phyloP scores from a whole-genome alignment of 2,797 vertebrate genomes.

The Apodemus agrarius region DNA sequence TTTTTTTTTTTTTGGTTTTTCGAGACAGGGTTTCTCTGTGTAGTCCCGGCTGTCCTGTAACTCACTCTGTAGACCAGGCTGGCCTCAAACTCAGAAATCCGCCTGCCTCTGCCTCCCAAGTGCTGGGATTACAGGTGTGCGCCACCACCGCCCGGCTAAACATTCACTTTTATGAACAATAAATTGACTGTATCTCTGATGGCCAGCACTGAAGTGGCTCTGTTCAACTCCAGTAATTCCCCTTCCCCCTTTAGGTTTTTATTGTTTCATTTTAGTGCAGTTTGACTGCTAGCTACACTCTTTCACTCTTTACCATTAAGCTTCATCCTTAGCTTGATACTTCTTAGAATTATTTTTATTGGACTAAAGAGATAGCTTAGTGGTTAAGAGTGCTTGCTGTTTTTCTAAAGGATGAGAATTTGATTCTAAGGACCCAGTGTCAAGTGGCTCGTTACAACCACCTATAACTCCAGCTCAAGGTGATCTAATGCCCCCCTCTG shows the following conservation, averaged over 20 bases:
- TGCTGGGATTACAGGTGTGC: too few species aligned
- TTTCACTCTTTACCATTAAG: neutral
- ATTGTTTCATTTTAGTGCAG: neutral
- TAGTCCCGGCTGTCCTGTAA: too few species aligned
- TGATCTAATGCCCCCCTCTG: neutral
- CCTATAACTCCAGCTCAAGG: neutral
- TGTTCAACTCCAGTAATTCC: neutral
- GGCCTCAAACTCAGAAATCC: too few species aligned
- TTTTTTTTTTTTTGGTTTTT: too few species aligned
- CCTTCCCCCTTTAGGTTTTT: neutral
- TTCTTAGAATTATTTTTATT: neutral
- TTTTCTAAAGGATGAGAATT: neutral
- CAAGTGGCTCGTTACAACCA: neutral
- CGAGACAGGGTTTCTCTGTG: too few species aligned
- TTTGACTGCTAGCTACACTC: neutral
- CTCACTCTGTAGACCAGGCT: too few species aligned
- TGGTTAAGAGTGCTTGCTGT: neutral
- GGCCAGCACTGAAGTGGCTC: conserved; percentile 18
- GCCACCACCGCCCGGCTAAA: too few species aligned
- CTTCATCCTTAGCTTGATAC: neutral
- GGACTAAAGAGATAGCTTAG: neutral
- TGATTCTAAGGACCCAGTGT: neutral
- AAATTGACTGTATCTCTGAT: conserved; percentile 21
- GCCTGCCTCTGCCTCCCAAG: too few species aligned
- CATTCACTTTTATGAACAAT: conserved; percentile 55